Base-by-base conservation (phyloP, 2,113 vertebrate species). In the Pelodiscus sinensis region DNA sequence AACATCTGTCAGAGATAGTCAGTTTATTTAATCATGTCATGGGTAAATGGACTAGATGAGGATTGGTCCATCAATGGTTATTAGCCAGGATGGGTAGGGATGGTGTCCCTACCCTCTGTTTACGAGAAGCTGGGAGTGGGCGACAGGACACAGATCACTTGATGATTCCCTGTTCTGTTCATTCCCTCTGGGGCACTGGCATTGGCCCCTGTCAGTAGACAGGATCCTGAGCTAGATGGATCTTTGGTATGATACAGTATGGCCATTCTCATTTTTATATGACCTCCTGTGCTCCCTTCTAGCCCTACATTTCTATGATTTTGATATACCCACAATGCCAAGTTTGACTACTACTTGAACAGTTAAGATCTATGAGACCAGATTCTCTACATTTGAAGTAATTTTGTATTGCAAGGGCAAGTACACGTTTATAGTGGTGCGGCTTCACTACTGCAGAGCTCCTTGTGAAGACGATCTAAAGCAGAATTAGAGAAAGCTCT, bases 311-410 rank as follows among this genome's bases (percentile, higher is more conserved):
- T 35, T 71, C 65, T 71, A 19, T 71, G n/a, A 71, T 35, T 86
- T 83, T 87, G 71, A 84, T 38, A 56, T 52, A 56, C 4, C 54
- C 2, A 10, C 29, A 84, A 0, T 55, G 58, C n/a, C 85, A 84
- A 21, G 12, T 80, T 85, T 21, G 7, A 15, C 35, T 84, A 84
- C 14, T 81, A 0, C 86, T 93, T 82, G 92, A 79, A 62, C 50
- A 86, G 54, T 92, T 58, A 25, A 58, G 1, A 25, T 11, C 57
- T 58, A 9, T 58, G 57, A 58, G 19, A 7, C 55, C 79, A 35
- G 3, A 52, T 90, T 85, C 58, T 79, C 56, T 88, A 92, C 78
- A 38, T 44, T 75, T 81, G 29, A 94, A 89, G 38, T 92, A 60
- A 27, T 27, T 86, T 8, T 79, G 44, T 25, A 81, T 13, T 78